phyloP scores from a whole-genome alignment of 2,797 vertebrate genomes.

The Oreonectes daqikongensis region DNA sequence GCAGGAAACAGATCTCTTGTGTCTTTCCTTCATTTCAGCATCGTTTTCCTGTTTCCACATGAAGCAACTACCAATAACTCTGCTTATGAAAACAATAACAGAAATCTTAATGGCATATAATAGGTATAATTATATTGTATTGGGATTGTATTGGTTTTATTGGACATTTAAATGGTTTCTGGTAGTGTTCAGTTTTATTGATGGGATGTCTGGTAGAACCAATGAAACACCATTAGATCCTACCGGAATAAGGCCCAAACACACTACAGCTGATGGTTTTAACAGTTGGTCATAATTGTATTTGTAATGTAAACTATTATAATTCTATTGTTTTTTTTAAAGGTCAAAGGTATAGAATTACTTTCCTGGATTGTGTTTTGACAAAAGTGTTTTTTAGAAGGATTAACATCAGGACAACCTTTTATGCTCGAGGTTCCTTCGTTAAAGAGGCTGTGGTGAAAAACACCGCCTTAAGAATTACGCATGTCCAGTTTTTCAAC shows the following conservation, averaged over 20 bases:
- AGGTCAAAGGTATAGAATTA: background rate
- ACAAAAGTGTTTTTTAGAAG: background rate
- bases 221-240: background rate
- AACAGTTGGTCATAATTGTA: too few relatives aligned
- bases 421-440: slow-evolving; percentile 20
- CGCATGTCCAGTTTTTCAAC: slow-evolving; percentile 73
- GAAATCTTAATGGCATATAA: too few relatives aligned
- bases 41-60: slow-evolving; percentile 7
- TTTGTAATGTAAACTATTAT: too few relatives aligned
- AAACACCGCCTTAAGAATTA: slow-evolving; percentile 19
- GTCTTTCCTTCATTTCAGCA: slow-evolving; percentile 21
- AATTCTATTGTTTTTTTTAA: too few relatives aligned
- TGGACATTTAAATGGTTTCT: background rate
- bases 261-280: background rate
- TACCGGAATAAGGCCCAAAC: too few relatives aligned
- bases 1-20: slow-evolving; percentile 2
- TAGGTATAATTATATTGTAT: too few relatives aligned
- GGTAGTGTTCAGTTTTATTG: too few relatives aligned
- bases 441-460: background rate
- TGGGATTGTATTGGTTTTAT: background rate
- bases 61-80: background rate
- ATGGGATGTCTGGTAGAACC: background rate
- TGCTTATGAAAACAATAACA: too few relatives aligned
- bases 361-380: background rate
- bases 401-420: background rate